Evolutionary conservation across 1,140 invertebrate genomes (phyloP), one percentile per base, ranked within the genome.

Genomic region (Dendrolimus kikuchii): DNA sequence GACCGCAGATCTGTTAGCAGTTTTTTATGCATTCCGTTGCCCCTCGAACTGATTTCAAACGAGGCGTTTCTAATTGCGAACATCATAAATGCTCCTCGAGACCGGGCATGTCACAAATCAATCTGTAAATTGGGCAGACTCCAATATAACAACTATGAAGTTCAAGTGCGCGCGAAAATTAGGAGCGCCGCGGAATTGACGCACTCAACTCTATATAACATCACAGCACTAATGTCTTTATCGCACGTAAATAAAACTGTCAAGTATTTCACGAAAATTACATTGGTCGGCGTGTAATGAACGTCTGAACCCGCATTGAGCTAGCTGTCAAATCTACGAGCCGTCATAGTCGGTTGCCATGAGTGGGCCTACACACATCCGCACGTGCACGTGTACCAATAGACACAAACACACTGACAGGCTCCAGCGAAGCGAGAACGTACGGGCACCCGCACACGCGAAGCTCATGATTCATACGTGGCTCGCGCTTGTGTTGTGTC

Each of bases 301-400:
- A 86, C 83, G 83, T 86, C 83, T 86, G 81, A 81, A 74, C 83
- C 77, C 80, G 83, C 83, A 84, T 86, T 86, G 83, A 86, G 83
- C 81, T 86, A 86, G 83, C 81, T 86, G 83, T 86, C 83, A 86
- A 84, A 86, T 86, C 83, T 86, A 85, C 83, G 83, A 79, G 79
- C 78, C 83, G 81, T 86, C 80, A 85, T 86, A 86, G 81, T 81
- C 78, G 64, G 80, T 72, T 82, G 83, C 78, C 80, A 83, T 82
- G 81, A 86, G 79, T 77, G 72, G 73, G 66, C 69, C 65, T 68
- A 70, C 80, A 77, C 83, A 82, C 81, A 84, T 48, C 38, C 55
- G 50, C 65, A 46, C 73, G 76, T 68, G 64, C 70, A 63, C 70
- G 60, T 71, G 69, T 67, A 66, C 36, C 68, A 62, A 78, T 66